Base-by-base conservation (phyloP, 2,113 vertebrate species). In the Chionomys nivalis region DNA sequence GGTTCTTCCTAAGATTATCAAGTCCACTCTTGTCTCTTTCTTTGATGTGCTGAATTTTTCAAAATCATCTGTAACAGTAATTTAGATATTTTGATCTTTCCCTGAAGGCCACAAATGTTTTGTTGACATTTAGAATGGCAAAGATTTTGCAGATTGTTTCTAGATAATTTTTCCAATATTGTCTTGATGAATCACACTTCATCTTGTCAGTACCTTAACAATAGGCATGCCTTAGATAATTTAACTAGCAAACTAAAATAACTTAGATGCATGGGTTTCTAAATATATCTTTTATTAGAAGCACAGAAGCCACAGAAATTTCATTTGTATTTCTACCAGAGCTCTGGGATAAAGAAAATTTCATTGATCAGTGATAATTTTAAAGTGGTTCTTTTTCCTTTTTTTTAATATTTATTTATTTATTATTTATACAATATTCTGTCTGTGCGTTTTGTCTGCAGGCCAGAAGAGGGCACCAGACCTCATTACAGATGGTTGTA, bases 181-280 rank as follows among this genome's bases (percentile, higher is more conserved):
- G 3, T 36, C 6, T 6, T 14, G 0, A 77, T 4, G 4, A 36
- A 49, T 49, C 4, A 61, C 1, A 36, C 0, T 44, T 44, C 13
- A 26, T 63, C 16, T 14, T 42, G 73, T 9, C 8, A 44, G 28
- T 33, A 47, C 19, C 10, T 28, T 44, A 63, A 26, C 0, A 44
- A 72, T 3, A 33, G 42, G 2, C 21, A 36, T 73, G 1, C 21
- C 7, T 49, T 82, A 61, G 70, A 49, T 49, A 65, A 86, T 65
- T 6, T 49, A 2, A 39, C 0, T 49, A 65, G 33, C 17, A 85
- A 39, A 3, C 68, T 75, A 10, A 75, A 65, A 63, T 76, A 75
- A n/a, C 33, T 28, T 31, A 76, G 39, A 75, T 8, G 3, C n/a
- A 13, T 12, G 2, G 1, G 5, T 9, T 61, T 6, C 13, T 16